phyloP scores from a whole-genome alignment of 1,140 invertebrate species.

The Ceratosolen solmsi region DNA sequence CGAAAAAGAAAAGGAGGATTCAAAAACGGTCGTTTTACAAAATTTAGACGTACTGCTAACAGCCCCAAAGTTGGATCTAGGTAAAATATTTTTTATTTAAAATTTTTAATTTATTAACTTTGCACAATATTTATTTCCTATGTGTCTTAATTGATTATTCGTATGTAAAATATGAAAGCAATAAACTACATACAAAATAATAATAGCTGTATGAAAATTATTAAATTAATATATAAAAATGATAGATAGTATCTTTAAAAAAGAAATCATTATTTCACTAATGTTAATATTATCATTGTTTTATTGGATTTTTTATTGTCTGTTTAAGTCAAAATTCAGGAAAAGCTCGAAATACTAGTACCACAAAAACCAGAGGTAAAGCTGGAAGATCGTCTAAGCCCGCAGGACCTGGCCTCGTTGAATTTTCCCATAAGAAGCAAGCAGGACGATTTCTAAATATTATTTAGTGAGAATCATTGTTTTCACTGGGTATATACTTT shows the following conservation, averaged over 20 bases:
- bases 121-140: too few relatives aligned
- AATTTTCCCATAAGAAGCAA: slow-evolving; percentile 60
- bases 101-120: background rate
- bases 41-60: slow-evolving; percentile 56
- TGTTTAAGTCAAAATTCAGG: background rate
- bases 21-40: slow-evolving; percentile 57
- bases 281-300: too few relatives aligned
- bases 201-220: background rate
- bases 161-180: background rate
- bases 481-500: slow-evolving; percentile 25
- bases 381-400: slow-evolving; percentile 40
- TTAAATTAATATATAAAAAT: too few relatives aligned
- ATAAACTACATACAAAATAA: background rate
- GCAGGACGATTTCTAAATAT: slow-evolving; percentile 58
- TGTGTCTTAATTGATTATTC: too few relatives aligned
- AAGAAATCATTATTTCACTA: too few relatives aligned
- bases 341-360: background rate
- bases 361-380: slow-evolving; percentile 28
- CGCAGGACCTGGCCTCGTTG: slow-evolving; percentile 61
- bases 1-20: slow-evolving; percentile 42
- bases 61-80: slow-evolving; percentile 54
- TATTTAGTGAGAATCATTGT: slow-evolving; percentile 47
- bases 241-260: too few relatives aligned
- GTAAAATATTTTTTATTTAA: slow-evolving; percentile 39
- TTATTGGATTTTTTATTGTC: background rate